These are phyloP conservation scores for Chymomyza amoena DNA, from an alignment of 2,888 invertebrate species.

Conservation along the genomic window DNA sequence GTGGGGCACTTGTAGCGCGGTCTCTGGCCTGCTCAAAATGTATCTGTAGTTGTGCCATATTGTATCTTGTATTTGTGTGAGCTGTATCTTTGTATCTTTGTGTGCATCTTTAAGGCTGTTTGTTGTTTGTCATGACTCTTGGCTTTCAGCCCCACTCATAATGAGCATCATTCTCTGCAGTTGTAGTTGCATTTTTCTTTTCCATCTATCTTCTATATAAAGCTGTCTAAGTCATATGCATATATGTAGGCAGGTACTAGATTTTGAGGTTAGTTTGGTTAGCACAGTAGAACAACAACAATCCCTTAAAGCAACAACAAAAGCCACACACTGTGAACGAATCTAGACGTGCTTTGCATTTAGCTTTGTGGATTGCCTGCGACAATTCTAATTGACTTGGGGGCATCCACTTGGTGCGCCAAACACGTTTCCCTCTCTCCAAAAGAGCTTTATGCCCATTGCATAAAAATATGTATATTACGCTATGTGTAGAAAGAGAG, in stretches of 20 bases:
- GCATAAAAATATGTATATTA: not conserved
- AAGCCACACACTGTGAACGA: not conserved
- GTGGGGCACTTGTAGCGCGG: constrained; percentile 31
- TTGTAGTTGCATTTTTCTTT: not conserved
- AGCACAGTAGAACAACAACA: not conserved
- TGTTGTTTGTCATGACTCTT: constrained; percentile 10
- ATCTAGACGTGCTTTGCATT: constrained; percentile 56
- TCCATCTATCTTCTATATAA: not conserved
- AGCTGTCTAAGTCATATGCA: not conserved
- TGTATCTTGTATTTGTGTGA: not conserved
- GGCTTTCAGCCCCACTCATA: constrained; percentile 18
- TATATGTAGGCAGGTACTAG: not conserved
- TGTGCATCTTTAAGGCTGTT: constrained; percentile 25
- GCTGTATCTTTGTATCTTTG: constrained; percentile 15
- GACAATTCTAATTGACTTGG: not conserved
- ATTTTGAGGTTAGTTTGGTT: not conserved
- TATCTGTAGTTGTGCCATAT: not conserved
- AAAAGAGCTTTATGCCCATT: not conserved
- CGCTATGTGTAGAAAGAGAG: not conserved
- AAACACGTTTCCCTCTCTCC: constrained; percentile 50
- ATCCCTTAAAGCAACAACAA: constrained; percentile 2
- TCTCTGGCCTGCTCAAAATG: not conserved
- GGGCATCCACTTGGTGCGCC: constrained; percentile 53
- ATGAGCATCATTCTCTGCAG: constrained; percentile 42
- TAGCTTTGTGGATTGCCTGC: not conserved